Evolutionary conservation across 2,797 vertebrate species (phyloP), one percentile per base, ranked within the genome.

Genomic region (Pteronotus mesoamericanus): DNA sequence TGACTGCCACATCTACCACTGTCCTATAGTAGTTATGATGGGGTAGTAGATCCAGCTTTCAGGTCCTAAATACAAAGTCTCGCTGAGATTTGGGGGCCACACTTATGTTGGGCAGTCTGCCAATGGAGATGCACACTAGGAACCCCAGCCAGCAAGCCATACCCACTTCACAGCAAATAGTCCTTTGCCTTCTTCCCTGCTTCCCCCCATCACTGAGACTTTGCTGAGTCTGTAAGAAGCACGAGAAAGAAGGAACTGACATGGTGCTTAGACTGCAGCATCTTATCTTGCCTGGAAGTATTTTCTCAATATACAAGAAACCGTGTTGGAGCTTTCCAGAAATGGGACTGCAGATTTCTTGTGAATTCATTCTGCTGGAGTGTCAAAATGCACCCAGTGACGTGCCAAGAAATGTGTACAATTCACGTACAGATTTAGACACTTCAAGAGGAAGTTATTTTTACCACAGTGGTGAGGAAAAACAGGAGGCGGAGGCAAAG

Each of bases 371-470:
- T 95, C 87, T 92, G 86, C 71, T 95, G 75, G 80, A 10, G 87
- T 97, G 96, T 98, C 97, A 96, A 77, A 97, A 98, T 87, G 82
- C 61, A 53, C 91, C 80, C 95, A 42, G 53, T 19, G 78, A 87
- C 44, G 94, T 97, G 95, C 97, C 96, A 94, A 10, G 84, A 95
- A 92, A 57, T 69, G 95, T 84, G 91, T 32, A 94, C 97, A 97
- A 95, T 97, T 97, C 96, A 93, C 64, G 32, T 51, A 79, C 92
- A 95, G 97, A 94, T 96, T 95, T 96, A 86, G 94, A 96, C 68
- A 78, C 94, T 97, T 64, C 32, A 90, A 66, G 86, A 94, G 95
- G 97, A 97, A 98, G 96, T 95, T 85, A 92, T 98, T 96, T 96
- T 89, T 91, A 96, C 69, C 86, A 0, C 2, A 26, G 59, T 0